These are phyloP conservation scores for Loris lydekkerianus DNA, from an alignment of 2,797 vertebrate species.

Conservation along the genomic window DNA sequence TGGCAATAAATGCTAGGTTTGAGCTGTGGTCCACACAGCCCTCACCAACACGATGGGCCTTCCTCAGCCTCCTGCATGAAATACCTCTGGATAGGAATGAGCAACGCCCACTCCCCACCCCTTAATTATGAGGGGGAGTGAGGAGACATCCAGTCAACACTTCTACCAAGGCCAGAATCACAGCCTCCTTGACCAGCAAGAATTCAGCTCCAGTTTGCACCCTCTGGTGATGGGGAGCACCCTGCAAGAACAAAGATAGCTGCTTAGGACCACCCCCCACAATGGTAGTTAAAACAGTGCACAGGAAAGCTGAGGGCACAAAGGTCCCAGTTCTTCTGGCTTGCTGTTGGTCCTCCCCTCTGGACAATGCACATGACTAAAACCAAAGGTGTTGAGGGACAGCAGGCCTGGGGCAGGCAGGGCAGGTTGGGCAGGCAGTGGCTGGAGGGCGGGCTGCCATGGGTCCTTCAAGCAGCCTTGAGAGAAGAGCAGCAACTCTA, in stretches of 20 bases:
- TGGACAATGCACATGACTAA: not conserved
- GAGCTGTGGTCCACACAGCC: not conserved
- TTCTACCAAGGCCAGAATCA: not conserved
- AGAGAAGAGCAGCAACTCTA: not conserved
- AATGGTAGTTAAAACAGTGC: not conserved
- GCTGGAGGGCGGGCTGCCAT: not conserved
- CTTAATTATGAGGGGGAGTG: no score
- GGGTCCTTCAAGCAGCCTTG: slow-evolving; percentile 39
- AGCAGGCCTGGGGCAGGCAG: not conserved
- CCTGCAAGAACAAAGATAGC: not conserved
- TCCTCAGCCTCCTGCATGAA: not conserved
- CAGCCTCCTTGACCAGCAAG: not conserved
- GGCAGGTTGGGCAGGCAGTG: not conserved
- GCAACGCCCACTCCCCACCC: not conserved
- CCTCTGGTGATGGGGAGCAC: not conserved
- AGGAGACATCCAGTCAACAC: not conserved
- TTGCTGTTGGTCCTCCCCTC: not conserved
- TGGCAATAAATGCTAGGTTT: not conserved
- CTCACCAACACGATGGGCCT: not conserved
- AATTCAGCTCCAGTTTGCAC: not conserved
- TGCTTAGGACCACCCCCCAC: not conserved
- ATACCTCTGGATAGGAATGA: not conserved
- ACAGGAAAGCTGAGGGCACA: not conserved
- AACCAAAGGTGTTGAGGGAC: not conserved
- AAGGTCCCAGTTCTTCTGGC: not conserved